These are phyloP conservation scores for Hexactinellida sp. DNA, from an alignment of 37 sponge, comb jelly and placozoan genomes.

Conservation along the genomic window DNA sequence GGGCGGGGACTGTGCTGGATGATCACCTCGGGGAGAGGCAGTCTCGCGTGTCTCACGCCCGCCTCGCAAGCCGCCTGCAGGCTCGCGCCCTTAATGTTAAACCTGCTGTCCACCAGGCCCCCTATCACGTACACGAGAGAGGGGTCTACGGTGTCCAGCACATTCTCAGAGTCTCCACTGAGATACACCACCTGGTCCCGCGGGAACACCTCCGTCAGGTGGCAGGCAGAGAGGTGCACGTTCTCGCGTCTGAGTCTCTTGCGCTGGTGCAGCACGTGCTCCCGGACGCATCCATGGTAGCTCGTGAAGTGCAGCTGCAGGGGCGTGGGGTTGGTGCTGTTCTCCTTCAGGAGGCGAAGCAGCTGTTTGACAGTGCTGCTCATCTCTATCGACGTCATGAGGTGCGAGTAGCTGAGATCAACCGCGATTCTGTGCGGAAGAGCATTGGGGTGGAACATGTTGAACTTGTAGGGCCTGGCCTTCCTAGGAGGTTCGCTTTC, in stretches of 20 bases:
- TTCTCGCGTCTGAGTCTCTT: not conserved
- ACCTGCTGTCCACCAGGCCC: not conserved
- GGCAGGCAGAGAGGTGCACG: not conserved
- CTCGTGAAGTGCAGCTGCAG: not conserved
- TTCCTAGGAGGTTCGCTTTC: not conserved
- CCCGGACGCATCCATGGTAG: not conserved
- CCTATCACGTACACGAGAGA: not conserved
- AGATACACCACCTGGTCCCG: not conserved
- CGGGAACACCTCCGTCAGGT: not conserved
- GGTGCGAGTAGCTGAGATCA: not conserved
- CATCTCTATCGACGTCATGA: not conserved
- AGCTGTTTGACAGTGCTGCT: not conserved
- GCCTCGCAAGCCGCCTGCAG: not conserved
- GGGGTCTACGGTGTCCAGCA: not conserved
- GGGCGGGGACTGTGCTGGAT: not conserved
- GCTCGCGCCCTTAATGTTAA: not conserved
- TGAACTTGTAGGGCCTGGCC: not conserved
- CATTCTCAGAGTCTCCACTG: not conserved
- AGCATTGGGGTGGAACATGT: not conserved
- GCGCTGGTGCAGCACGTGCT: not conserved
- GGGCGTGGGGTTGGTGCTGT: not conserved
- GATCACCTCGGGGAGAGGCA: not conserved
- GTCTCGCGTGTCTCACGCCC: not conserved
- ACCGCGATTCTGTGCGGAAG: constrained; percentile 12
- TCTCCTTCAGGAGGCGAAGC: not conserved